Evolutionary conservation across 1,140 invertebrate genomes (phyloP).

Genomic region (Drosophila tani): DNA sequence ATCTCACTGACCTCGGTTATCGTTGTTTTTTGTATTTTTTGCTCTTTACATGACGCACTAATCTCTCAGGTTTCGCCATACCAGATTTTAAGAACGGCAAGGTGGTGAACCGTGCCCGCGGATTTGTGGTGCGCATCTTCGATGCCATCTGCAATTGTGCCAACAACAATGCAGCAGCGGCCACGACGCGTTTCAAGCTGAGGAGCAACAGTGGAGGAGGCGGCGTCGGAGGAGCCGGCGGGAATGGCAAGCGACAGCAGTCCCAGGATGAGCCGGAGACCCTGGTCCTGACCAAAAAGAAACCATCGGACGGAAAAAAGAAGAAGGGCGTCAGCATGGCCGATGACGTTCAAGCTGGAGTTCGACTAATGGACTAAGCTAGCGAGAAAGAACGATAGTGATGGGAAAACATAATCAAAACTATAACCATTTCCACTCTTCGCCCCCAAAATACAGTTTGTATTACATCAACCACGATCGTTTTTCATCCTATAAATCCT

Average conservation of each 20-base stretch:
- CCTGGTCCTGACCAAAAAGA: slow-evolving; percentile 67
- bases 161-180: slow-evolving; percentile 86
- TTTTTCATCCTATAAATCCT: not conserved
- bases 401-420: slow-evolving; percentile 56
- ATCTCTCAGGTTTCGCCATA: slow-evolving; percentile 83
- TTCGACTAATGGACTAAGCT: slow-evolving; percentile 66
- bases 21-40: slow-evolving; percentile 36
- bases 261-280: slow-evolving; percentile 67
- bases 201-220: slow-evolving; percentile 65
- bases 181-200: slow-evolving; percentile 77
- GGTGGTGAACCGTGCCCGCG: slow-evolving; percentile 86
- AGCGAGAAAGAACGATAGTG: slow-evolving; percentile 3
- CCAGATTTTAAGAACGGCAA: slow-evolving; percentile 86
- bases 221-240: slow-evolving; percentile 14
- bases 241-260: slow-evolving; percentile 60
- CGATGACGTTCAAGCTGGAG: slow-evolving; percentile 69
- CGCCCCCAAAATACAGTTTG: not conserved
- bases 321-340: slow-evolving; percentile 75
- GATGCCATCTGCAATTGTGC: slow-evolving; percentile 88
- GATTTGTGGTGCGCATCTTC: slow-evolving; percentile 87
- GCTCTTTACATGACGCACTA: slow-evolving; percentile 51
- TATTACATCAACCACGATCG: not conserved
- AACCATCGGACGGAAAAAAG: slow-evolving; percentile 64
- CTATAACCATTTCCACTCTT: slow-evolving; percentile 4
- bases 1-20: slow-evolving; percentile 58